phyloP scores from a whole-genome alignment of 2,888 invertebrate genomes.

The Anarsia innoxiella region DNA sequence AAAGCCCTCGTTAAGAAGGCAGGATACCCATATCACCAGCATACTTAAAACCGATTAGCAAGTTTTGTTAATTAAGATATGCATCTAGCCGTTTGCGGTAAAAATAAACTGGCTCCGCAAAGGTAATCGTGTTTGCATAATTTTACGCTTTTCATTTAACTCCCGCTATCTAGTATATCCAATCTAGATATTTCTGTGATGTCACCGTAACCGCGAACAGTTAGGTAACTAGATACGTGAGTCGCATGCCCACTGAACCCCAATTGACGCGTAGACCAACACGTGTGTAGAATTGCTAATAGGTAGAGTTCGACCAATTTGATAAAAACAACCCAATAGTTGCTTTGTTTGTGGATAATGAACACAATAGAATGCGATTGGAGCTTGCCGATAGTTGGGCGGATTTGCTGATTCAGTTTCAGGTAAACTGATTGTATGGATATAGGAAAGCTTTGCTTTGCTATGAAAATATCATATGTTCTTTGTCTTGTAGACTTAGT shows the following conservation, averaged over 20 bases:
- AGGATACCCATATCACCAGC: not conserved
- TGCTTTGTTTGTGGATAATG: not conserved
- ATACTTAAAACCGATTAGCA: not conserved
- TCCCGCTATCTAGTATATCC: slow-evolving; percentile 26
- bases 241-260: slow-evolving; percentile 42
- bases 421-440: no score
- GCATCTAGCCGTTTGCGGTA: no score
- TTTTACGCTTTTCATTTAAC: not conserved
- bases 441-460: no score
- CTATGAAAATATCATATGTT: no score
- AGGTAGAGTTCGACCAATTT: slow-evolving; percentile 20
- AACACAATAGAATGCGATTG: no score
- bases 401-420: no score
- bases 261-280: slow-evolving; percentile 54
- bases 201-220: slow-evolving; percentile 45
- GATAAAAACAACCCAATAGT: not conserved
- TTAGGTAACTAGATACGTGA: slow-evolving; percentile 63
- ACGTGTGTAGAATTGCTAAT: slow-evolving; percentile 50
- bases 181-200: slow-evolving; percentile 34
- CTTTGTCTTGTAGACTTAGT: no score
- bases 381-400: no score
- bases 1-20: no score
- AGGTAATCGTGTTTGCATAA: slow-evolving; percentile 2
- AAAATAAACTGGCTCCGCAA: no score
- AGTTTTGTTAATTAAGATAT: no score